phyloP scores from a whole-genome alignment of 2,113 vertebrate genomes.

The Entelurus aequoreus region DNA sequence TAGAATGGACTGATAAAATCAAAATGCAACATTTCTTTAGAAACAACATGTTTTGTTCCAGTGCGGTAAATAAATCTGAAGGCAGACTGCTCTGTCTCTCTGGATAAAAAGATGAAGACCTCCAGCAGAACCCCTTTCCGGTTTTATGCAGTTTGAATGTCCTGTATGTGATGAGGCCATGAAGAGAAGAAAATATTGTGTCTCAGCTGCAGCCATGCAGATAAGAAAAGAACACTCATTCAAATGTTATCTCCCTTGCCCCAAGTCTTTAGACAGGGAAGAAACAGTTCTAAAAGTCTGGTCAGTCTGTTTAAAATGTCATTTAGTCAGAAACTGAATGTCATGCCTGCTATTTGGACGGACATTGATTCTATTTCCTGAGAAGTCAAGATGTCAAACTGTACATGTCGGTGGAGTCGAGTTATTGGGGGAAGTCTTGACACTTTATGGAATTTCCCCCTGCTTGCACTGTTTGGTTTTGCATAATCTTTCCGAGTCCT shows the following conservation, averaged over 20 bases:
- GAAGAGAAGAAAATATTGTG: not conserved
- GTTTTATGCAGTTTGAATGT: not conserved
- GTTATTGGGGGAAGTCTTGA: constrained; percentile 11
- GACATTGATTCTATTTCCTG: constrained; percentile 11
- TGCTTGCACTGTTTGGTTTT: constrained; percentile 4
- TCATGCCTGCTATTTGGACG: constrained; percentile 7
- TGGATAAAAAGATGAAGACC: no score
- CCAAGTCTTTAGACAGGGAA: not conserved
- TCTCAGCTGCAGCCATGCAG: not conserved
- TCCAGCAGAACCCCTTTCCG: not conserved
- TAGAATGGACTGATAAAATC: no score
- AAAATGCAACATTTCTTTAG: no score
- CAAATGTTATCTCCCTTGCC: not conserved
- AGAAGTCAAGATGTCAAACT: not conserved
- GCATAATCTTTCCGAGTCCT: not conserved
- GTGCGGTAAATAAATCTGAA: no score
- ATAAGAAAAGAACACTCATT: not conserved
- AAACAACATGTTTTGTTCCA: no score
- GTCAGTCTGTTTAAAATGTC: not conserved
- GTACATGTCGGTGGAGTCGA: constrained; percentile 8
- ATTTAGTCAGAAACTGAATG: constrained; percentile 14
- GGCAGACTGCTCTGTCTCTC: no score
- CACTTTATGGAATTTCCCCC: constrained; percentile 5
- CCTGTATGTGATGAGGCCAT: not conserved
- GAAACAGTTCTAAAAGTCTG: constrained; percentile 1